These are phyloP conservation scores for Atrichornis clamosus DNA, from an alignment of 2,113 vertebrate species.

Conservation along the genomic window DNA sequence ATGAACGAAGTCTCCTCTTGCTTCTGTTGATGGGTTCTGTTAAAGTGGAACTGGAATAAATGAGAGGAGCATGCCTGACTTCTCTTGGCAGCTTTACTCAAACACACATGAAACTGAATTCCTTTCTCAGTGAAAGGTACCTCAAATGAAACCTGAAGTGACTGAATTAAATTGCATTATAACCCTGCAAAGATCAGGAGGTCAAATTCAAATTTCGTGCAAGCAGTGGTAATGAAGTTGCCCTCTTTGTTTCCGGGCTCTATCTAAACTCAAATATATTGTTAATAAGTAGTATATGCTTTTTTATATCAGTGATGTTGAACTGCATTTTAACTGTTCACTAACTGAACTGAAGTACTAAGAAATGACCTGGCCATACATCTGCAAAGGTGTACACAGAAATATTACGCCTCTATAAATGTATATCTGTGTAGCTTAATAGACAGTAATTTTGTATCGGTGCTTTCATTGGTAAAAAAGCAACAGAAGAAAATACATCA, in stretches of 20 bases:
- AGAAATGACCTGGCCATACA: neutral
- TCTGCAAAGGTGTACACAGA: neutral
- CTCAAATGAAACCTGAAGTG: slow-evolving; percentile 13
- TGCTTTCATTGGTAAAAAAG: neutral
- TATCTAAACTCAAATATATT: neutral
- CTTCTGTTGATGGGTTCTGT: neutral
- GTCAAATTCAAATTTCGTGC: slow-evolving; percentile 27
- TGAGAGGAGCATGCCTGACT: neutral
- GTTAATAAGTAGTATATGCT: neutral
- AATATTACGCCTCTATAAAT: neutral
- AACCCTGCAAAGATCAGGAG: slow-evolving; percentile 16
- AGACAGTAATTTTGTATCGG: neutral
- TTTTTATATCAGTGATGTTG: neutral
- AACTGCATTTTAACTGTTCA: neutral
- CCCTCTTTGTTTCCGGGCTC: neutral
- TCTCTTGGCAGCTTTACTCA: neutral
- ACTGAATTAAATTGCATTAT: slow-evolving; percentile 35
- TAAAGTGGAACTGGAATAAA: neutral
- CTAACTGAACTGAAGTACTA: neutral
- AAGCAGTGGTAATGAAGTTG: slow-evolving; percentile 39
- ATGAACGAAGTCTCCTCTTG: neutral
- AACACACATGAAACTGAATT: neutral
- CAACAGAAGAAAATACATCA: neutral
- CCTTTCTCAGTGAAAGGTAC: neutral
- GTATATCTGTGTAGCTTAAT: neutral